A percentile compares a stretch with the other conserved stretches of the same genome.
phyloP scores from a whole-genome alignment of 2,888 invertebrate species.

The Xanthia icteritia region DNA sequence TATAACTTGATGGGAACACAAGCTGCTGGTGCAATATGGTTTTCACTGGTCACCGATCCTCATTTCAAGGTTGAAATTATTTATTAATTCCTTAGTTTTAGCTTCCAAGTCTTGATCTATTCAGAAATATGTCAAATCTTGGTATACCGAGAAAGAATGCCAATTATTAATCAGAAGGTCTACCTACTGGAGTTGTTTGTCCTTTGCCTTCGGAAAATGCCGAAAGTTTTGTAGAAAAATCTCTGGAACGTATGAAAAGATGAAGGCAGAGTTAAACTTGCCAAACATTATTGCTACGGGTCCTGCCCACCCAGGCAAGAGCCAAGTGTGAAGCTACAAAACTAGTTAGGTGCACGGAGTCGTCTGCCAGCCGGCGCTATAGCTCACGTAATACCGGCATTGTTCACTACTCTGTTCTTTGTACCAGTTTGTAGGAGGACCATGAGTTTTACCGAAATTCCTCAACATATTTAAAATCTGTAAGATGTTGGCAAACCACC shows the following conservation, averaged over 20 bases:
- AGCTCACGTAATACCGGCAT: slow-evolving; percentile 54
- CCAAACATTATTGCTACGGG: background rate
- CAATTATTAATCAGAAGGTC: background rate
- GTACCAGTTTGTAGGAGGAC: slow-evolving; percentile 55
- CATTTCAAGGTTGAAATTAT: background rate
- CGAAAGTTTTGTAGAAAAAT: background rate
- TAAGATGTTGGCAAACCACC: no score
- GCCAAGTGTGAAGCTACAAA: slow-evolving; percentile 43
- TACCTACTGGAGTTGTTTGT: background rate
- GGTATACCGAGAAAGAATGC: background rate
- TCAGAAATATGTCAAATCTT: background rate
- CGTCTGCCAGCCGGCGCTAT: slow-evolving; percentile 58
- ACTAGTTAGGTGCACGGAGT: slow-evolving; percentile 50
- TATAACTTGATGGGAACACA: background rate
- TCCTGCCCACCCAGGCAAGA: slow-evolving; percentile 55
- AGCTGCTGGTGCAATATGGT: slow-evolving; percentile 9
- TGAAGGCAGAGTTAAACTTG: background rate
- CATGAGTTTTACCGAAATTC: slow-evolving; percentile 34
- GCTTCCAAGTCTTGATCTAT: no score
- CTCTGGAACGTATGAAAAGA: background rate
- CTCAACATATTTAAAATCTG: background rate
- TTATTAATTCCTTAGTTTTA: background rate
- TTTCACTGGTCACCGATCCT: background rate
- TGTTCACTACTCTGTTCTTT: slow-evolving; percentile 58
- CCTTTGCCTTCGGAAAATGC: no score